These are phyloP conservation scores for Dascillus cervinus DNA, from an alignment of 2,888 invertebrate species.

Conservation along the genomic window DNA sequence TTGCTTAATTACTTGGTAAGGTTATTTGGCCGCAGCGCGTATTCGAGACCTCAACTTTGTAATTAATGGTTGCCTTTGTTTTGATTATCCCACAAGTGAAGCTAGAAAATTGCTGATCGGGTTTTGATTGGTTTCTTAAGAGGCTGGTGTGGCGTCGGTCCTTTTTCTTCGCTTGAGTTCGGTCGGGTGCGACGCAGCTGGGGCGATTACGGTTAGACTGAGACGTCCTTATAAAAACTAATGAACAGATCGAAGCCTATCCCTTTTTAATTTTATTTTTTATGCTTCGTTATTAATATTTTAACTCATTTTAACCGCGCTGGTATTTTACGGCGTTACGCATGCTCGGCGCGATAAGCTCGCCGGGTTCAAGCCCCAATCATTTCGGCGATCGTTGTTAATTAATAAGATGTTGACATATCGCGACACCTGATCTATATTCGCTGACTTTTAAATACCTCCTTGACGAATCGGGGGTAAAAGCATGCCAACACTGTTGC, in stretches of 20 bases:
- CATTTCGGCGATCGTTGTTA: conserved; percentile 25
- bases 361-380: conserved; percentile 19
- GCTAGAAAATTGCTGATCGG: conserved; percentile 39
- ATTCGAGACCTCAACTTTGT: conserved; percentile 33
- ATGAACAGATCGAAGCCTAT: conserved; percentile 34
- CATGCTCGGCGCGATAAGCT: conserved; percentile 13
- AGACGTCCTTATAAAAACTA: conserved; percentile 29
- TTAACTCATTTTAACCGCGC: conserved; percentile 5
- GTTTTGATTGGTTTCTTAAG: conserved; percentile 37
- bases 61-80: conserved; percentile 41
- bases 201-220: no score
- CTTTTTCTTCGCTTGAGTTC: conserved; percentile 6
- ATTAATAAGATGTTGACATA: conserved; percentile 29
- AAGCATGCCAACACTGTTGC: no score
- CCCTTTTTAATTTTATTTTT: conserved; percentile 31
- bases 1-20: conserved; percentile 36
- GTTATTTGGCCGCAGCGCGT: conserved; percentile 31
- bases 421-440: conserved; percentile 2
- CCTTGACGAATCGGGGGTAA: no score
- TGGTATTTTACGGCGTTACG: conserved; percentile 11
- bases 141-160: conserved; percentile 19
- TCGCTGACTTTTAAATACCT: conserved; percentile 4
- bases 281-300: conserved; percentile 9
- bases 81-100: conserved; percentile 39
- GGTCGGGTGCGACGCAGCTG: conserved; percentile 6